phyloP scores from a whole-genome alignment of 2,888 invertebrate species.

The Bruchidius siliquastri region DNA sequence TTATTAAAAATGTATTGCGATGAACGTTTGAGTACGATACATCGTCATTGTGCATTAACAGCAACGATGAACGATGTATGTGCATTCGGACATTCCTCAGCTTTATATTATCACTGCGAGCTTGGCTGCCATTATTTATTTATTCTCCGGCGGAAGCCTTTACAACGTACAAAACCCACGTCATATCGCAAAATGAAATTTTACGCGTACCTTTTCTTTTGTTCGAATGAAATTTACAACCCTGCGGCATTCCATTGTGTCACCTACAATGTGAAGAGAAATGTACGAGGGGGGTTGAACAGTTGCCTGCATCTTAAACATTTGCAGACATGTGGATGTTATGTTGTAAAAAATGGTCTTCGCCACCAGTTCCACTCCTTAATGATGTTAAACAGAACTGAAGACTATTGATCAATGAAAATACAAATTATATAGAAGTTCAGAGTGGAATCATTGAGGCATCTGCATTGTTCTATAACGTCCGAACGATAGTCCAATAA shows the following conservation, averaged over 20 bases:
- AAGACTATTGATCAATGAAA: too few relatives aligned
- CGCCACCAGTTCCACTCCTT: too few relatives aligned
- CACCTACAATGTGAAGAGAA: background rate
- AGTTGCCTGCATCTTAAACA: too few relatives aligned
- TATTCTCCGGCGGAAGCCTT: background rate
- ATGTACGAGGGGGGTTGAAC: background rate
- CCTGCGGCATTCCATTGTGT: background rate
- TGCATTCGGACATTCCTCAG: background rate
- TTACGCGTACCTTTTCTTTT: background rate
- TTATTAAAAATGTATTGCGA: background rate
- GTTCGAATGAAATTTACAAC: background rate
- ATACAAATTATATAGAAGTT: too few relatives aligned
- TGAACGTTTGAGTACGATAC: background rate
- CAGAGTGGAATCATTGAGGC: too few relatives aligned
- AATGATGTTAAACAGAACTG: too few relatives aligned
- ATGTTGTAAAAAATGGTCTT: too few relatives aligned
- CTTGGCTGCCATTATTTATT: background rate
- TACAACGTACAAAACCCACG: background rate
- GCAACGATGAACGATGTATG: background rate
- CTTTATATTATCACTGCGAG: background rate
- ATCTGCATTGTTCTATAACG: too few relatives aligned
- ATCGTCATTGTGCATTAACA: background rate
- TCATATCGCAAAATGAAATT: background rate
- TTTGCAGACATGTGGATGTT: too few relatives aligned
- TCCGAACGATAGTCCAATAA: background rate